Base-by-base conservation (phyloP, 2,888 invertebrate species). In the Mimumesa dahlbomi region DNA sequence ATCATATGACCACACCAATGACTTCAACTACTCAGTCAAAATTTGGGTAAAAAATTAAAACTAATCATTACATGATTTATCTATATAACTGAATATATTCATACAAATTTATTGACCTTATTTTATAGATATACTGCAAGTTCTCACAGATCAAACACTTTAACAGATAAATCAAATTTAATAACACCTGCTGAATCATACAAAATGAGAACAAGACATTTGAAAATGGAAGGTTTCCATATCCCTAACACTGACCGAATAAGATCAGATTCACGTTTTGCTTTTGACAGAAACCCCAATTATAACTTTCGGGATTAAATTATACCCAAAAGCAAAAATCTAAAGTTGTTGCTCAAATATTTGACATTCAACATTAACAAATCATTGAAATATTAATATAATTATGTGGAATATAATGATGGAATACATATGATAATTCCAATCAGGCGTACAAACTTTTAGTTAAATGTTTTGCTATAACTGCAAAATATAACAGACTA, bases 181-280 rank as follows among this genome's bases (percentile, higher is more conserved):
- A 29, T 36, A 31, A 36, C 40, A 1, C 38, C 64, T 13, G 14
- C 40, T 0, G 1, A 16, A n/a, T 50, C 42, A 0, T 25, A 11
- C 6, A 16, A 61, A 5, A 1, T 0, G 4, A 19, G 9, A 7
- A 65, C 14, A 2, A 29, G 18, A 0, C 14, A 3, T 2, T 22
- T 1, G 31, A 56, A 31, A 2, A 11, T 6, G 0, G 40, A 50
- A 5, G 52, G 52, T 18, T 73, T 73, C 21, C 48, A 46, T 5
- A 42, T 63, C 21, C 62, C 76, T 6, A 1, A 21, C 16, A 19
- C 16, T 4, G 45, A 16, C 3, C 21, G 31, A 2, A 0, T 11
- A 14, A 49, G n/a, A 48, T 50, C 46, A 3, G 19, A 19, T 2
- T 56, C 53, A n/a, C 9, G 7, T 11, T 25, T 2, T 19, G 36